Evolutionary conservation across 2,888 invertebrate species (phyloP).

Genomic region (Temnothorax rugatulus): DNA sequence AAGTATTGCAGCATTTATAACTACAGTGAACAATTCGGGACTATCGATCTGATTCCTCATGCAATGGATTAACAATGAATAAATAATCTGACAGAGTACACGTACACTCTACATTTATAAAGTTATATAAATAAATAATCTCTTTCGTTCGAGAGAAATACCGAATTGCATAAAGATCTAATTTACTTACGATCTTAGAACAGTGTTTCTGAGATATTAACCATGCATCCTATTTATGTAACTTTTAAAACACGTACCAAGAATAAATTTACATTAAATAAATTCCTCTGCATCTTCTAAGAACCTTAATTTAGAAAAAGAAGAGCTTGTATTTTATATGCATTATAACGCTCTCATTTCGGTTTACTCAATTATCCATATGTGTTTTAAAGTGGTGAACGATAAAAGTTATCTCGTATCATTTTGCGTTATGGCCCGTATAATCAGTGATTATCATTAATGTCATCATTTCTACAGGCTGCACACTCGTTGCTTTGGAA

Average conservation of each 20-base stretch:
- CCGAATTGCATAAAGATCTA: not conserved
- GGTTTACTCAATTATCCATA: not conserved
- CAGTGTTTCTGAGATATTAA: not conserved
- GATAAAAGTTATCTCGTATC: conserved; percentile 39
- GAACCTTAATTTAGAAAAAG: not conserved
- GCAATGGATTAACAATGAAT: not conserved
- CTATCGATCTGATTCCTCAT: not conserved
- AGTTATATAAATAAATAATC: not conserved
- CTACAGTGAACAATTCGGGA: not conserved
- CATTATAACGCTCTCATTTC: not conserved
- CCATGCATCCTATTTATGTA: too few relatives aligned
- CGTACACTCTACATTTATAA: not conserved
- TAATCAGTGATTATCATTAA: conserved; percentile 56
- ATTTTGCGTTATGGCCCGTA: conserved; percentile 9
- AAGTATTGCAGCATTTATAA: not conserved
- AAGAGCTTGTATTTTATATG: not conserved
- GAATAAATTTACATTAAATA: not conserved
- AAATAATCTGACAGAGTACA: not conserved
- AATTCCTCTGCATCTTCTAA: not conserved
- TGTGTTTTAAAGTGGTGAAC: not conserved
- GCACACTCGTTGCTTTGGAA: conserved; percentile 68
- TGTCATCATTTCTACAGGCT: conserved; percentile 67
- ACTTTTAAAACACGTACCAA: not conserved
- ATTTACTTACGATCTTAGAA: not conserved
- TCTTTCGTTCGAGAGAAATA: not conserved